Evolutionary conservation across 2,888 invertebrate species (phyloP).

Genomic region (Drosophila affinis): DNA sequence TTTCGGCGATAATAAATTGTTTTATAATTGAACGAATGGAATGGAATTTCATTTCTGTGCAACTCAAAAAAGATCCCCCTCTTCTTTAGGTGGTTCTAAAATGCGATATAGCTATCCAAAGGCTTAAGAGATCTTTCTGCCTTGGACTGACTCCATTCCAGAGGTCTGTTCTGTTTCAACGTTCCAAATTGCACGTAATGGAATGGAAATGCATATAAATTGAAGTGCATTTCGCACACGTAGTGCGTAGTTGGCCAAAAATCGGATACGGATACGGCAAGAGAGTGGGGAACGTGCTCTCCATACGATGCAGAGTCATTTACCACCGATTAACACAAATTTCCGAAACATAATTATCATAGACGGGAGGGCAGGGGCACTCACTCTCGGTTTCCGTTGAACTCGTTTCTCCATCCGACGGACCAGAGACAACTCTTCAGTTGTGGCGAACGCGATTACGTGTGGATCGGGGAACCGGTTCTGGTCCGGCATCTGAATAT

Average conservation of each 20-base stretch:
- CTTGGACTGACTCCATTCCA: background rate
- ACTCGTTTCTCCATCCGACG: slow-evolving; percentile 47
- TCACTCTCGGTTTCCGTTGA: slow-evolving; percentile 67
- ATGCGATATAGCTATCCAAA: no score
- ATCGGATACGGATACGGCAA: slow-evolving; percentile 22
- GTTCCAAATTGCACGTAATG: slow-evolving; percentile 36
- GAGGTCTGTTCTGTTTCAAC: background rate
- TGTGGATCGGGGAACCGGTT: slow-evolving; percentile 56
- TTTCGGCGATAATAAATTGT: background rate
- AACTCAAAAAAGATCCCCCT: background rate
- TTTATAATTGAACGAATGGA: background rate
- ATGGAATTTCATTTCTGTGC: background rate
- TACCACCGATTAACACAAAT: slow-evolving; percentile 49
- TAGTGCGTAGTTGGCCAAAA: slow-evolving; percentile 35
- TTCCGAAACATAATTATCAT: slow-evolving; percentile 6
- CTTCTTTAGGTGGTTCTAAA: background rate
- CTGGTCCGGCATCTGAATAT: slow-evolving; percentile 27
- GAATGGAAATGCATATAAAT: slow-evolving; percentile 30
- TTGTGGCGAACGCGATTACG: slow-evolving; percentile 39
- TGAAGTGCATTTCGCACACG: slow-evolving; percentile 49
- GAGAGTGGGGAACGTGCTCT: slow-evolving; percentile 29
- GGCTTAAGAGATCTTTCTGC: no score
- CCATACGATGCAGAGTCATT: slow-evolving; percentile 23
- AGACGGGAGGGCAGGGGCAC: background rate
- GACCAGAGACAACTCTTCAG: slow-evolving; percentile 30